A percentile compares a stretch with the other conserved stretches of the same genome.
These are phyloP conservation scores for Gymnogyps californianus DNA, from an alignment of 2,113 vertebrate species.

Conservation along the genomic window DNA sequence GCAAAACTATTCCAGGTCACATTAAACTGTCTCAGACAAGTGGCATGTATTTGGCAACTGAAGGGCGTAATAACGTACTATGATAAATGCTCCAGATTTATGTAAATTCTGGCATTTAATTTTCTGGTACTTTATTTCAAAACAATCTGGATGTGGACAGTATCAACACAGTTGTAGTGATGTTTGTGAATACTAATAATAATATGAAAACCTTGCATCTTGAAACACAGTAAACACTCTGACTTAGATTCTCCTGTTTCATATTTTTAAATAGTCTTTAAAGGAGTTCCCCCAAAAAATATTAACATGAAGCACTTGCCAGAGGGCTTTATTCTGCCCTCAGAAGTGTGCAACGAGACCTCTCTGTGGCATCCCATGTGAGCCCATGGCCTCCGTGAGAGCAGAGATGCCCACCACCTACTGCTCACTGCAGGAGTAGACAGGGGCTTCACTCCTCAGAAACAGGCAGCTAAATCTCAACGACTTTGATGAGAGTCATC, in stretches of 20 bases:
- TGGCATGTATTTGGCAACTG: not conserved
- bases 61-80: not conserved
- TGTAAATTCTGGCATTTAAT: slow-evolving; percentile 41
- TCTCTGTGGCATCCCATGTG: not conserved
- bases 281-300: not conserved
- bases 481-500: not conserved
- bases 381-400: not conserved
- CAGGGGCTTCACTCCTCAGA: not conserved
- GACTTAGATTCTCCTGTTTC: not conserved
- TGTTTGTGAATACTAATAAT: not conserved
- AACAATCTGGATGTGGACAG: not conserved
- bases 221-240: not conserved
- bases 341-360: not conserved
- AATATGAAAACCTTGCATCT: not conserved
- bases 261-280: not conserved
- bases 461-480: not conserved
- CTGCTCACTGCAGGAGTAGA: not conserved
- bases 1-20: not conserved
- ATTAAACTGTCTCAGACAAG: not conserved
- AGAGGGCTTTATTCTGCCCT: not conserved
- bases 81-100: not conserved
- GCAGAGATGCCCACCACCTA: not conserved
- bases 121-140: slow-evolving; percentile 29
- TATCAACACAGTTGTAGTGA: not conserved
- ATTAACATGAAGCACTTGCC: not conserved